These are phyloP conservation scores for Gobio occitaniae DNA, from an alignment of 2,797 vertebrate species.

Conservation along the genomic window DNA sequence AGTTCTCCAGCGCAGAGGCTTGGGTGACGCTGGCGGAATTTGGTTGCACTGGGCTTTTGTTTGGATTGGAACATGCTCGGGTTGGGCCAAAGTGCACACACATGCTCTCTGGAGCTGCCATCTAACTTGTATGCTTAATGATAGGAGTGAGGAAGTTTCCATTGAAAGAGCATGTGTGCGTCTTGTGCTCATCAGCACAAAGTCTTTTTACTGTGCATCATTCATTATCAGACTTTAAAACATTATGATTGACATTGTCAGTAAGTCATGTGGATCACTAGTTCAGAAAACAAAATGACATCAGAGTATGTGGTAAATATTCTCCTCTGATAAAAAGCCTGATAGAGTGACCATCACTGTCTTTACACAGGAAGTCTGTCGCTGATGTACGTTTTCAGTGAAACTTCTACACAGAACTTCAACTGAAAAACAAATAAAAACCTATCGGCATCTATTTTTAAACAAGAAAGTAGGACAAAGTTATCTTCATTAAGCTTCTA, in stretches of 20 bases:
- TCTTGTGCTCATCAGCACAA: constrained; percentile 62
- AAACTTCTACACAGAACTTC: constrained; percentile 4
- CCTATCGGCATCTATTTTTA: constrained; percentile 41
- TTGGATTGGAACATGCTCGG: constrained; percentile 74
- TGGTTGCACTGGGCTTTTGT: constrained; percentile 70
- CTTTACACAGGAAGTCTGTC: background rate
- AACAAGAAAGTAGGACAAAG: constrained; percentile 45
- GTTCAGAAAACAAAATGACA: constrained; percentile 64
- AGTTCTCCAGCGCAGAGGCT: constrained; percentile 33
- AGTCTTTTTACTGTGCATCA: constrained; percentile 56
- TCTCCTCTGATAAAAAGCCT: constrained; percentile 13
- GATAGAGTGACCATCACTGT: background rate
- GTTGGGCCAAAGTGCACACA: constrained; percentile 77
- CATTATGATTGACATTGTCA: constrained; percentile 74
- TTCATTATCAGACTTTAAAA: constrained; percentile 72
- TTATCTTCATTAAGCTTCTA: constrained; percentile 32
- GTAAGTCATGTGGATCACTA: constrained; percentile 74
- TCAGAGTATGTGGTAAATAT: constrained; percentile 63
- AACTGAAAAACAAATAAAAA: constrained; percentile 38
- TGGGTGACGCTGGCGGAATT: constrained; percentile 71
- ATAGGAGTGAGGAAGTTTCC: constrained; percentile 66
- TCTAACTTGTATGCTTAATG: constrained; percentile 65
- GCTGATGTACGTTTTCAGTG: background rate
- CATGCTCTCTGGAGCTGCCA: constrained; percentile 73
- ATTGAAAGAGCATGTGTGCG: constrained; percentile 43